phyloP scores from a whole-genome alignment of 2,113 vertebrate species.

The Trematocara macrostoma region DNA sequence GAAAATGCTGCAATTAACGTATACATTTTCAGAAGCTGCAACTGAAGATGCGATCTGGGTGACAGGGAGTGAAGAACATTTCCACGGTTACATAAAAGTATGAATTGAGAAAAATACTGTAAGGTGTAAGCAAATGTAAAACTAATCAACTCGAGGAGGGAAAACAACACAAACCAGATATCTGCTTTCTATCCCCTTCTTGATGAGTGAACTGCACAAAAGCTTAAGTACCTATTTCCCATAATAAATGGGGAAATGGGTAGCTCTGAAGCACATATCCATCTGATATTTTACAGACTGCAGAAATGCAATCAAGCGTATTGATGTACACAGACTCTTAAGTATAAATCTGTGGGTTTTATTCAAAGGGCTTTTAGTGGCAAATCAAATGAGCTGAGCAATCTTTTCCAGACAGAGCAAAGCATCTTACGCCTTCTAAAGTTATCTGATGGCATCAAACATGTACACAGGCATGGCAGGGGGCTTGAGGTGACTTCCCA shows the following conservation, averaged over 20 bases:
- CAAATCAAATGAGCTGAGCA: slow-evolving; percentile 2
- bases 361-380: not conserved
- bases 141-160: not conserved
- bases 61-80: not conserved
- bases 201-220: not conserved
- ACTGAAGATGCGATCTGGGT: not conserved
- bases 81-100: not conserved
- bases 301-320: slow-evolving; percentile 29
- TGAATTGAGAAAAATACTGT: not conserved
- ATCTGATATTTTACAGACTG: not conserved
- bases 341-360: not conserved
- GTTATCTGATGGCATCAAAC: not conserved
- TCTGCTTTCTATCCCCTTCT: not conserved
- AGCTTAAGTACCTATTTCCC: slow-evolving; percentile 4
- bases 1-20: not conserved
- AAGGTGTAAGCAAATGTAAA: slow-evolving; percentile 12
- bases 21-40: not conserved
- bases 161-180: slow-evolving; percentile 14
- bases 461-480: not conserved
- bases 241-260: not conserved
- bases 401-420: not conserved
- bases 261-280: not conserved
- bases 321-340: slow-evolving; percentile 23
- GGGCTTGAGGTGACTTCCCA: not conserved
- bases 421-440: not conserved